Evolutionary conservation across 2,888 invertebrate species (phyloP).

Genomic region (Tupiocoris notatus): DNA sequence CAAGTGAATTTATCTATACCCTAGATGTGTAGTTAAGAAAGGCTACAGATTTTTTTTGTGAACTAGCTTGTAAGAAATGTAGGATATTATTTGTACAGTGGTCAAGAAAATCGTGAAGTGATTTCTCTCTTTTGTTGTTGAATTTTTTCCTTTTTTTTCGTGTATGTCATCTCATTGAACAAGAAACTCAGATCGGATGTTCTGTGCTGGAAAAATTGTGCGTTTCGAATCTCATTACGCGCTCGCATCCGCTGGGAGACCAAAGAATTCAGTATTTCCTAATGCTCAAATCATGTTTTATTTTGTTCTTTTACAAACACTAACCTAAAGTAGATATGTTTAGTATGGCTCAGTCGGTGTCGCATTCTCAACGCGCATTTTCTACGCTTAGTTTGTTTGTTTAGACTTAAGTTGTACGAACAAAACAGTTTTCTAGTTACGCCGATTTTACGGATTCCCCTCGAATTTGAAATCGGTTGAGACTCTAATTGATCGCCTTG

Average conservation of each 20-base stretch:
- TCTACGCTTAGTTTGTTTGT: too few relatives aligned
- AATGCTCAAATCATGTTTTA: constrained; percentile 35
- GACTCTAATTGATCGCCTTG: too few relatives aligned
- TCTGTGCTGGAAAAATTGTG: constrained; percentile 14
- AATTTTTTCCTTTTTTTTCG: constrained; percentile 19
- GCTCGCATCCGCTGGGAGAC: constrained; percentile 32
- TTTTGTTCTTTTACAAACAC: constrained; percentile 2
- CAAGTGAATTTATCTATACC: neutral
- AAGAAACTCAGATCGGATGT: constrained; percentile 7
- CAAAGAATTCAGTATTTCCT: constrained; percentile 40
- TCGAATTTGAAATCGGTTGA: too few relatives aligned
- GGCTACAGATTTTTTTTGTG: constrained; percentile 30
- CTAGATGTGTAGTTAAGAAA: constrained; percentile 33
- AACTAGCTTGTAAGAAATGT: constrained; percentile 24
- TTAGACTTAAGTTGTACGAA: too few relatives aligned
- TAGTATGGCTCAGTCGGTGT: constrained; percentile 26
- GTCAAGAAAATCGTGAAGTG: neutral
- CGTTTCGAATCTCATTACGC: constrained; percentile 25
- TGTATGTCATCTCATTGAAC: constrained; percentile 4
- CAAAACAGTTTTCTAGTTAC: too few relatives aligned
- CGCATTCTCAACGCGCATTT: constrained; percentile 7
- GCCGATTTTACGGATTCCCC: too few relatives aligned
- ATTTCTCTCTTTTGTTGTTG: too few relatives aligned
- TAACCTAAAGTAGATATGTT: constrained; percentile 12
- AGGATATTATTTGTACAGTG: constrained; percentile 40